Percentiles rank a stretch among this genome's conserved stretches.
Evolutionary conservation across 2,113 vertebrate genomes (phyloP).

Genomic region (Ibidorhyncha struthersii): DNA sequence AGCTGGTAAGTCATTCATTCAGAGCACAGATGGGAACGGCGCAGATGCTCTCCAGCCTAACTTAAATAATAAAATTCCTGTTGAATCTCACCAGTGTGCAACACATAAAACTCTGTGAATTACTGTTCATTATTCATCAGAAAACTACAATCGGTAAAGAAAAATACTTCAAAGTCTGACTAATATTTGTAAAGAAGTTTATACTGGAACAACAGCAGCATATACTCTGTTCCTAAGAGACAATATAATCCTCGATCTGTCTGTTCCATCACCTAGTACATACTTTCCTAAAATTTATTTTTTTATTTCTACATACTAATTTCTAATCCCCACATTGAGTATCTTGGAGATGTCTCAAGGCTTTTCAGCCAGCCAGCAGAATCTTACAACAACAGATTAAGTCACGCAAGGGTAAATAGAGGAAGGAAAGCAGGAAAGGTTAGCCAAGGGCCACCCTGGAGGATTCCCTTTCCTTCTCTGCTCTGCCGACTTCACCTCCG

Average conservation of each 20-base stretch:
- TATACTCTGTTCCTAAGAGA: background rate
- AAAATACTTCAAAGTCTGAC: background rate
- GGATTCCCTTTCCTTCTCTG: background rate
- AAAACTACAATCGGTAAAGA: background rate
- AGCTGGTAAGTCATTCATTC: background rate
- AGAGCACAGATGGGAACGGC: background rate
- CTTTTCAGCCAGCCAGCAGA: background rate
- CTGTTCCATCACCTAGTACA: background rate
- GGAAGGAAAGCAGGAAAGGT: background rate
- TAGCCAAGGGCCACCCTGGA: rapidly evolving
- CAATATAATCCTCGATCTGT: background rate
- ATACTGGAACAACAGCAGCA: background rate
- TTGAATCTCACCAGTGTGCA: background rate
- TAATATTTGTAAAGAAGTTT: background rate
- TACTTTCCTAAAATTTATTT: background rate
- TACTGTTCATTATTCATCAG: background rate
- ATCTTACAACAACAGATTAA: background rate
- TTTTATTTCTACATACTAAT: background rate
- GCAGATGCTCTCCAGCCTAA: background rate
- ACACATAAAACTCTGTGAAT: background rate
- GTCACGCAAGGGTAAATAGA: background rate
- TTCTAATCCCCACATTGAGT: background rate
- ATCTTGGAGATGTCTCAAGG: background rate
- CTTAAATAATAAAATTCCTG: background rate
- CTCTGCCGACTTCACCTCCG: background rate